Percentiles rank a stretch among this genome's conserved stretches.
These are phyloP conservation scores for Illadopsis cleaveri DNA, from an alignment of 2,113 vertebrate species.

Conservation along the genomic window DNA sequence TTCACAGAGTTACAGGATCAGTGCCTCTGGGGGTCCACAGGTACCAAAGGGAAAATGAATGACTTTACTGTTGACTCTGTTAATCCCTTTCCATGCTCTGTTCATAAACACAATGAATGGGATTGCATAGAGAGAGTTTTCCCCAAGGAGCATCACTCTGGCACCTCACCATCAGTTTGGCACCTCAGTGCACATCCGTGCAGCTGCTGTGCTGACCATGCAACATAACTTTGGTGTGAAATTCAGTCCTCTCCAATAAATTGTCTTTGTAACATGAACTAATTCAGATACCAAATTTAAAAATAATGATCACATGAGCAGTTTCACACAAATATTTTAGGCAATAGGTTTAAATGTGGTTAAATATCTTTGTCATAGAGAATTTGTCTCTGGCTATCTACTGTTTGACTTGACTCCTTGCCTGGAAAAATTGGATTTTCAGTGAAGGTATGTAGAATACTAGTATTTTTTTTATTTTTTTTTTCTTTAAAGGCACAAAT, in stretches of 20 bases:
- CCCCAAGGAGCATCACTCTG: background rate
- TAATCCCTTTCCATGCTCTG: background rate
- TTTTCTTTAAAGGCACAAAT: background rate
- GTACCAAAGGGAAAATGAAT: background rate
- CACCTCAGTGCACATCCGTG: background rate
- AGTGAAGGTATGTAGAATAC: background rate
- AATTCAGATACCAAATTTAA: background rate
- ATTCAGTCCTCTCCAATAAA: background rate
- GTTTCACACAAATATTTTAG: background rate
- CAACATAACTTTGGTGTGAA: background rate
- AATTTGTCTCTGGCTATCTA: background rate
- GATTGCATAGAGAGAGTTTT: background rate
- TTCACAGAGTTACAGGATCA: background rate
- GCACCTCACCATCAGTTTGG: too few relatives aligned
- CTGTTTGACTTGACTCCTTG: background rate
- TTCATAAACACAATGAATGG: background rate
- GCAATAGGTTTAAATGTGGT: background rate
- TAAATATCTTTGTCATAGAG: background rate
- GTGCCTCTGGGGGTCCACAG: background rate
- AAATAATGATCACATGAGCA: background rate
- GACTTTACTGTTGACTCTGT: background rate
- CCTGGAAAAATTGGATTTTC: background rate
- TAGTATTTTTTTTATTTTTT: background rate
- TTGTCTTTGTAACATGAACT: background rate
- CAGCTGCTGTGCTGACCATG: background rate